Conservation (phyloP, 2,113 vertebrate genomes). For the Dicrurus megarhynchus region DNA sequence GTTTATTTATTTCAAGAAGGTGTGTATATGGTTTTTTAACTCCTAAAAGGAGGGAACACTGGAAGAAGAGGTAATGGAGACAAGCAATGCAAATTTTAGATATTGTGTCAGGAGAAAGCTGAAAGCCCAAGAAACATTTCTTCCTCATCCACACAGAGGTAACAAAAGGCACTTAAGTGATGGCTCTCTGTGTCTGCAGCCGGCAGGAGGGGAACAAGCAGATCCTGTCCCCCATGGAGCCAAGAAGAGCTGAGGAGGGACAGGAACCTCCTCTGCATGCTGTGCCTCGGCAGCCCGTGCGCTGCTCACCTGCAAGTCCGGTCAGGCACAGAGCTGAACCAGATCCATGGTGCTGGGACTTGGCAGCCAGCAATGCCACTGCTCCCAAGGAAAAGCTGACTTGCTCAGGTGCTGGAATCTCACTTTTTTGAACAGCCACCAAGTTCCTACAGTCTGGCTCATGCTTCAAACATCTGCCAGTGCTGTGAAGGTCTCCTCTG, state of each 20-base stretch:
- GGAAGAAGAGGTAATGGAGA: background rate
- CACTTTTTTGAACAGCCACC: background rate
- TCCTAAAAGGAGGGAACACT: background rate
- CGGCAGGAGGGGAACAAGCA: background rate
- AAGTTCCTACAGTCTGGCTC: background rate
- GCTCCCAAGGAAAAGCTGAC: background rate
- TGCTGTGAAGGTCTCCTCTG: background rate
- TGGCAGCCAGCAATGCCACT: background rate
- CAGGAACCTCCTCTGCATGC: background rate
- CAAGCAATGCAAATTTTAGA: background rate
- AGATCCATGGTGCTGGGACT: background rate
- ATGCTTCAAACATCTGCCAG: background rate
- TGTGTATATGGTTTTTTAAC: background rate
- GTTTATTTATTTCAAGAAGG: background rate
- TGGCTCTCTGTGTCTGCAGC: background rate
- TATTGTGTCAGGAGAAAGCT: background rate
- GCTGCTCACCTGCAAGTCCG: background rate
- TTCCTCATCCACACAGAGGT: background rate
- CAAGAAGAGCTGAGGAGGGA: rapidly evolving
- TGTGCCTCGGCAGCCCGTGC: rapidly evolving
- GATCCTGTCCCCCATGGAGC: background rate
- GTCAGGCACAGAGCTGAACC: background rate
- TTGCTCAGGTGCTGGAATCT: background rate
- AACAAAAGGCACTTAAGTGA: rapidly evolving
- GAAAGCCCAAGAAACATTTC: background rate